Base-by-base conservation (phyloP, 2,113 vertebrate species). In the Willisornis vidua region DNA sequence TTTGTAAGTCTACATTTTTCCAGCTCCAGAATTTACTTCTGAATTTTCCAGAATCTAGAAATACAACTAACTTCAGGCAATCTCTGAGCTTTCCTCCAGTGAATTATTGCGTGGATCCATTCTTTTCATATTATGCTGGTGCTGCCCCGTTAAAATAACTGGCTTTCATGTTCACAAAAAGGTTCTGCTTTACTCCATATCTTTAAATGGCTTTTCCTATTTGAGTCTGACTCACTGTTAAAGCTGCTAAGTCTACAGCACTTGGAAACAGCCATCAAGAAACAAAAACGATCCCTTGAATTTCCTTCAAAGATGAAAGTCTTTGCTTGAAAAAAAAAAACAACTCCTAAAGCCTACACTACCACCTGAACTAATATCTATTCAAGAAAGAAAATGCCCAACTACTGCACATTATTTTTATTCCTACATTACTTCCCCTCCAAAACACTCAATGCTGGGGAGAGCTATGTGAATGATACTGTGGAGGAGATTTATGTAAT, bases 191-290 rank as follows among this genome's bases (percentile, higher is more conserved):
- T 68, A 54, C n/a, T 86, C 70, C 7, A 1, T 41, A 90, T 52
- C 63, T 93, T 88, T 86, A 90, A 96, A 89, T 72, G 85, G 31
- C 45, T 87, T 92, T 92, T 93, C 72, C 66, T 86, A 59, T 29
- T 71, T n/a, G 65, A 92, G 55, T 46, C 48, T 85, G 92, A 75
- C 62, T 93, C 93, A 84, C 54, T 91, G 45, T 91, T 91, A 87
- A 80, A 93, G 87, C 70, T 89, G 58, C 91, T 85, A 70, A 59
- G 41, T 76, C 74, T 73, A 58, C 18, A 65, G 73, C 35, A n/a
- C 54, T 75, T 89, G 86, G 92, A 94, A 96, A 91, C 33, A 66
- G 46, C 46, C 90, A 85, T 75, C 46, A 63, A 91, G 89, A 82
- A 93, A 61, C 62, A 89, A 89, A 96, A 94, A 35, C 0, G 2